phyloP scores from a whole-genome alignment of 2,888 invertebrate genomes.

The Neria commutata region DNA sequence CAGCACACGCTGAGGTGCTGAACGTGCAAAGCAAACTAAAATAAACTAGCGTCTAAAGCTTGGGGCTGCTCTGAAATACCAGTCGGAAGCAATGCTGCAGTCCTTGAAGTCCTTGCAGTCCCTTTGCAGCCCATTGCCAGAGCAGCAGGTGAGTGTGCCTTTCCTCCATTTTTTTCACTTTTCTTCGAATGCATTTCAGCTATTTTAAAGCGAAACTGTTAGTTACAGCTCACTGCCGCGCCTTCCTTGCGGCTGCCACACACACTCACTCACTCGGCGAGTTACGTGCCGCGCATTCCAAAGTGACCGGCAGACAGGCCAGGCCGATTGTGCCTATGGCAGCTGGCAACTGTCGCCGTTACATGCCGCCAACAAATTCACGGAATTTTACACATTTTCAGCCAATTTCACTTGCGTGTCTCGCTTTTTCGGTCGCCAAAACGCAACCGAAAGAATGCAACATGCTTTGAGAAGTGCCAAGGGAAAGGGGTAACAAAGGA shows the following conservation, averaged over 20 bases:
- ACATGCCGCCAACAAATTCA: not conserved
- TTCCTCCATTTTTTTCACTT: no score
- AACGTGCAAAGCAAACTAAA: constrained; percentile 53
- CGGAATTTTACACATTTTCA: not conserved
- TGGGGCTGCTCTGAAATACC: no score
- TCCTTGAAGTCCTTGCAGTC: no score
- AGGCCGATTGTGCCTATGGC: not conserved
- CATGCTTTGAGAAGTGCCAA: not conserved
- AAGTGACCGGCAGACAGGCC: not conserved
- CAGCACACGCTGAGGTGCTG: no score
- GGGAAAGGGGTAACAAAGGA: no score
- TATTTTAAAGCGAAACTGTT: no score
- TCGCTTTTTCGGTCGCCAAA: not conserved
- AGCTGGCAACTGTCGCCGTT: not conserved
- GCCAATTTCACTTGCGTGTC: not conserved
- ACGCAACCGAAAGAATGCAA: not conserved
- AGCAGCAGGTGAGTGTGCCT: no score
- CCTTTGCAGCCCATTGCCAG: no score
- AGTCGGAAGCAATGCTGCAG: no score
- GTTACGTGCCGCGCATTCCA: constrained; percentile 1
- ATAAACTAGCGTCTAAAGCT: no score
- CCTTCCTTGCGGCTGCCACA: no score
- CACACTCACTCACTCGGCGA: constrained; percentile 2
- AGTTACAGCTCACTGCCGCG: no score
- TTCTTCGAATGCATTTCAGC: not conserved